Percentiles rank a stretch among this genome's conserved stretches.
Conservation (phyloP, 2,888 invertebrate species). For the Ophion slaviceki region DNA sequence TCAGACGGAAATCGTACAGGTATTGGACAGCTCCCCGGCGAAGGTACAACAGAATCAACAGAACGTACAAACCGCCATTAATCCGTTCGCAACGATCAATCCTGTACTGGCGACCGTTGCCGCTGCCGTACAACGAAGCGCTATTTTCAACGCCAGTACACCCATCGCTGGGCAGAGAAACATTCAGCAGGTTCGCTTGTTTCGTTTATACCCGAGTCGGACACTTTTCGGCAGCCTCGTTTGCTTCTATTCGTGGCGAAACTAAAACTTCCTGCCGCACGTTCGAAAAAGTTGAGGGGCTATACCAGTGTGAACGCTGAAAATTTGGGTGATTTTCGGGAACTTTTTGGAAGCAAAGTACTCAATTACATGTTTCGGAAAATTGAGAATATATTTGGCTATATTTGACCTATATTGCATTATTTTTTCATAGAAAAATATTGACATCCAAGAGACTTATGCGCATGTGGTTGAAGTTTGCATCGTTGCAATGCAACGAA, state of each 20-base stretch:
- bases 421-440: no score
- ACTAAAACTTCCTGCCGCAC: neutral
- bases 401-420: no score
- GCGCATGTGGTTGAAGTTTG: no score
- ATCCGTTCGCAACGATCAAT: slow-evolving; percentile 79
- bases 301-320: no score
- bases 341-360: no score
- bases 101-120: slow-evolving; percentile 82
- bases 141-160: slow-evolving; percentile 75
- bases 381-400: no score
- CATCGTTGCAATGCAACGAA: no score
- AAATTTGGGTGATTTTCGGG: no score
- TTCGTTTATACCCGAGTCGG: slow-evolving; percentile 56
- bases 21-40: slow-evolving; percentile 66
- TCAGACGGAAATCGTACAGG: slow-evolving; percentile 65
- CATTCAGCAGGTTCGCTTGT: slow-evolving; percentile 75
- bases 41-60: slow-evolving; percentile 74
- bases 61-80: slow-evolving; percentile 72
- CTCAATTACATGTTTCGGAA: no score
- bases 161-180: slow-evolving; percentile 76
- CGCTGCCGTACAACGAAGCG: slow-evolving; percentile 81
- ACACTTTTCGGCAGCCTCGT: neutral
- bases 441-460: no score
- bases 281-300: no score
- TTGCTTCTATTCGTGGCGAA: slow-evolving; percentile 8